Conservation (phyloP, 2,888 invertebrate genomes). For the Cerceris rybyensis region DNA sequence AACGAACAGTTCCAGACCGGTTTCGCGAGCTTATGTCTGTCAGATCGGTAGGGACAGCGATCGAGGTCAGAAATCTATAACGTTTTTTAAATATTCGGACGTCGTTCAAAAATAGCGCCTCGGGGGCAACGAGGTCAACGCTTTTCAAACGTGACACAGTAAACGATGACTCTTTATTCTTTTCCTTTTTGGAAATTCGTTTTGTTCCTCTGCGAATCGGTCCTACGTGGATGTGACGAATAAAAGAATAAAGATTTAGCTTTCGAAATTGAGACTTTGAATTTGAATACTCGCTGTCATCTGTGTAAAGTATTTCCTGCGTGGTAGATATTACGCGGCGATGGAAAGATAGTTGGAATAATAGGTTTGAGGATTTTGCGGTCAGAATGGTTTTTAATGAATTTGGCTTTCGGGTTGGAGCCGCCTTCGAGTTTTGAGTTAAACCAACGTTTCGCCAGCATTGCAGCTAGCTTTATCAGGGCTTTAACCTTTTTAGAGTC, state of each 20-base stretch:
- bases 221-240: background rate
- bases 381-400: too few relatives aligned
- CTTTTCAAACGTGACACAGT: background rate
- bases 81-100: background rate
- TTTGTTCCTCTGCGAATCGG: background rate
- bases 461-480: too few relatives aligned
- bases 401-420: too few relatives aligned
- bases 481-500: too few relatives aligned
- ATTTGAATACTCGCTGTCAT: too few relatives aligned
- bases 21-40: constrained; percentile 57
- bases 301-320: too few relatives aligned
- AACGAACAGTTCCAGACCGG: constrained; percentile 73
- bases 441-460: too few relatives aligned
- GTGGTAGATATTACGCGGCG: background rate
- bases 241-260: too few relatives aligned
- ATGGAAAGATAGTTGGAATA: too few relatives aligned
- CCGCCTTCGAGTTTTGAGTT: too few relatives aligned
- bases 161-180: background rate
- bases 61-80: constrained; percentile 53
- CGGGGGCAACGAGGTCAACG: background rate
- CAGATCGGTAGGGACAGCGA: constrained; percentile 28
- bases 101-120: background rate
- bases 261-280: too few relatives aligned
- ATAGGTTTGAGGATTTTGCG: too few relatives aligned
- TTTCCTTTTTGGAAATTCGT: background rate